phyloP scores from a whole-genome alignment of 2,888 invertebrate genomes.

The Pyrocoelia pectoralis region DNA sequence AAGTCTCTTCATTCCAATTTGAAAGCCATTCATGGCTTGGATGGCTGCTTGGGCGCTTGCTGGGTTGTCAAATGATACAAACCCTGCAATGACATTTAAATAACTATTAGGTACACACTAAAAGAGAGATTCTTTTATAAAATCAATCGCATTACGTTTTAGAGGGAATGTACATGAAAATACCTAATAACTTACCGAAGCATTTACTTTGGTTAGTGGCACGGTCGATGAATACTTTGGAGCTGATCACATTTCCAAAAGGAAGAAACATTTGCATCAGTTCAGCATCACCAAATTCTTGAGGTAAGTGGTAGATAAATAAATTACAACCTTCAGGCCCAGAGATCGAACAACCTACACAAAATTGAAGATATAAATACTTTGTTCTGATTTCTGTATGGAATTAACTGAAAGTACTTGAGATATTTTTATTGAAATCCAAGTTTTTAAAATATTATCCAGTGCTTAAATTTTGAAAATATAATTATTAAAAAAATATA shows the following conservation, averaged over 20 bases:
- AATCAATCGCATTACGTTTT: too few relatives aligned
- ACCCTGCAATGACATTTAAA: constrained; percentile 71
- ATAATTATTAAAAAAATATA: constrained; percentile 5
- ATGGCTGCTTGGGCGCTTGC: constrained; percentile 98
- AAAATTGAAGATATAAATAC: not conserved
- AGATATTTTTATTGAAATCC: not conserved
- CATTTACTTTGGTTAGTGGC: constrained; percentile 99
- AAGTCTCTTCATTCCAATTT: constrained; percentile 99
- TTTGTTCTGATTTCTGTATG: not conserved
- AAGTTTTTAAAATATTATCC: not conserved
- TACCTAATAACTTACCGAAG: constrained; percentile 99
- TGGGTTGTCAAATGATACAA: constrained; percentile 99
- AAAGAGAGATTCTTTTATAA: too few relatives aligned
- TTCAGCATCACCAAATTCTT: constrained; percentile 99
- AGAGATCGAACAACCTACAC: constrained; percentile 90
- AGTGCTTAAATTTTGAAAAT: constrained; percentile 13
- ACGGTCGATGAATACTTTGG: constrained; percentile 99
- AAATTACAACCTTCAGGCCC: constrained; percentile 99
- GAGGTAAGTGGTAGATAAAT: constrained; percentile 99
- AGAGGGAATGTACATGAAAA: too few relatives aligned
- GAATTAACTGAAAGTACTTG: not conserved
- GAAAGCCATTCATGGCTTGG: constrained; percentile 99
- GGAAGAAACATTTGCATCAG: constrained; percentile 99
- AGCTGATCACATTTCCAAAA: constrained; percentile 99
- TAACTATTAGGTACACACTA: too few relatives aligned